Percentiles rank a stretch among this genome's conserved stretches.
phyloP scores from a whole-genome alignment of 2,113 vertebrate species.

The Erythrolamprus reginae region DNA sequence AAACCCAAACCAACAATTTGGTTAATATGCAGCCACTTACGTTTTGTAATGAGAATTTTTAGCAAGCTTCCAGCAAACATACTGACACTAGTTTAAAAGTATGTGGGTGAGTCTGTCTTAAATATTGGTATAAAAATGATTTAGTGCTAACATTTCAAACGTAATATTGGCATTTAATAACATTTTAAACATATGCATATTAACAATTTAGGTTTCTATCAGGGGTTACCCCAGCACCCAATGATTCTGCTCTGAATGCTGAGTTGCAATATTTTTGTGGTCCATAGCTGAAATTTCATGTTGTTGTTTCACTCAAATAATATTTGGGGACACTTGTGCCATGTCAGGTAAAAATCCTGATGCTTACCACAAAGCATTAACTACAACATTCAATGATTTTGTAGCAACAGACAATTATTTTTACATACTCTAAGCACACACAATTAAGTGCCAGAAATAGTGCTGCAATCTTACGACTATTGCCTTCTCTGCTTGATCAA shows the following conservation, averaged over 20 bases:
- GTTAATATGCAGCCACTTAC: background rate
- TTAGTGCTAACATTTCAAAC: background rate
- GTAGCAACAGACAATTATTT: background rate
- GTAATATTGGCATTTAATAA: background rate
- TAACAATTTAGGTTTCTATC: background rate
- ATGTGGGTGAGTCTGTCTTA: background rate
- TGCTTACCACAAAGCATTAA: background rate
- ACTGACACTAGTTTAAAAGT: background rate
- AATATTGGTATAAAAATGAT: background rate
- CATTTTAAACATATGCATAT: background rate
- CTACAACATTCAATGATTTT: background rate
- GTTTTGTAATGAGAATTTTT: background rate
- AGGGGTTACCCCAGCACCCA: background rate
- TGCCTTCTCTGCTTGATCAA: background rate
- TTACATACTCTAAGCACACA: background rate
- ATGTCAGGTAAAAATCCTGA: too few relatives aligned
- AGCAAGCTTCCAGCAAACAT: background rate
- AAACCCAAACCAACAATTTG: fast-evolving
- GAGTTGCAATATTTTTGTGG: background rate
- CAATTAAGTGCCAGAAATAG: background rate
- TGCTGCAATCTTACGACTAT: background rate
- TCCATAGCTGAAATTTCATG: background rate
- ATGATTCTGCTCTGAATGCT: background rate
- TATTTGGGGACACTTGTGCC: background rate
- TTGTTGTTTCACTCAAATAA: background rate